Base-by-base conservation (phyloP, 2,113 vertebrate genomes). In the Felis chaus region DNA sequence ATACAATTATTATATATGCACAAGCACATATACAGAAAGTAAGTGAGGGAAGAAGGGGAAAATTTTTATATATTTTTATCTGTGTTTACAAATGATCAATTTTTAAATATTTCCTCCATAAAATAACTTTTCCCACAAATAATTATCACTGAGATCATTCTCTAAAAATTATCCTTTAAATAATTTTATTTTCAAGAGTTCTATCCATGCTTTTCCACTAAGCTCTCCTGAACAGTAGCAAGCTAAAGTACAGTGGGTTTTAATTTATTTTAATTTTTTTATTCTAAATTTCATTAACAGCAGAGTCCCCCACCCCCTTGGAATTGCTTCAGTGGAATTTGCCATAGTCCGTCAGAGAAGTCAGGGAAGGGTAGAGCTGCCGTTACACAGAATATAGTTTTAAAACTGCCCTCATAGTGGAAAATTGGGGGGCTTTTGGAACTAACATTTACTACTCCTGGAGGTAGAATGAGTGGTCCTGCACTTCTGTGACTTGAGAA, bases 121-220 rank as follows among this genome's bases (percentile, higher is more conserved):
- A 71, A 15, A n/a, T 21, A 33, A 61, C 6, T 23, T 73, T 93
- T 27, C 9, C 39, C 31, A 21, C 21, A 74, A 79, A 48, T 36
- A 7, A 36, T 87, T 23, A 73, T 74, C 53, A 83, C 21, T 29
- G 18, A 69, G 21, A 84, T 0, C 5, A 29, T 53, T 83, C 12
- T 23, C 33, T 53, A 79, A 45, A 91, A 82, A 14, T 50, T 84
- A 29, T 50, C 16, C 48, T 65, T 78, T 50, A 73, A 57, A 19
- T 3, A 29, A 33, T 31, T 8, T 23, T 74, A 1, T 13, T 48
- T 21, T 55, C 21, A 25, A 63, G 2, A 2, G 0, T 13, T 23
- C 8, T 13, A 6, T 1, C 4, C 4, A 6, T 65, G 13, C 2
- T 39, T 73, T 33, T 66, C 9, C 12, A 18, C 7, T 66, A 15